These are phyloP conservation scores for Salvelinus alpinus DNA, from an alignment of 2,113 vertebrate genomes.

Conservation along the genomic window DNA sequence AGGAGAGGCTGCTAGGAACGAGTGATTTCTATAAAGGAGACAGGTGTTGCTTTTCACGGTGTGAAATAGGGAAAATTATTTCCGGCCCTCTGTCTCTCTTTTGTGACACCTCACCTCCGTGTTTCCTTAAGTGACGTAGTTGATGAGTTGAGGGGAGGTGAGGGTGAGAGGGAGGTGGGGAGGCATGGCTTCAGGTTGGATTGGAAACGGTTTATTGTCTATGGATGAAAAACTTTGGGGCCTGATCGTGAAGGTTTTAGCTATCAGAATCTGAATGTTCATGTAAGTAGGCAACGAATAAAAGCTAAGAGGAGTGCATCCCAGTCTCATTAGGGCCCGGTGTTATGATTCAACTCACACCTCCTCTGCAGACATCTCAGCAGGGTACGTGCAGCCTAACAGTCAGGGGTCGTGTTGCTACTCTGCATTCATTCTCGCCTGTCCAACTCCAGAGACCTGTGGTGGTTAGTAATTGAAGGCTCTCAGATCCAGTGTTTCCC, in stretches of 20 bases:
- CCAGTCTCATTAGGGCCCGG: slow-evolving; percentile 63
- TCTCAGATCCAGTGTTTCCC: slow-evolving; percentile 47
- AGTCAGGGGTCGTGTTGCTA: slow-evolving; percentile 42
- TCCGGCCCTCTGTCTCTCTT: no score
- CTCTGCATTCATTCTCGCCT: slow-evolving; percentile 8
- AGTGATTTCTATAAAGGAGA: background rate
- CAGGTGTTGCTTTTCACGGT: background rate
- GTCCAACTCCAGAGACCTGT: slow-evolving; percentile 49
- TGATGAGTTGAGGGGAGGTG: background rate
- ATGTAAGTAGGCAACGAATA: slow-evolving; percentile 39
- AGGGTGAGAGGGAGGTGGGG: background rate
- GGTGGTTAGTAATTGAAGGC: slow-evolving; percentile 60
- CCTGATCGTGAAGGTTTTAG: background rate
- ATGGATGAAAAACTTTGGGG: background rate
- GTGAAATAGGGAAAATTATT: no score
- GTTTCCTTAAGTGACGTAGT: no score
- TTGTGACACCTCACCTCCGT: no score
- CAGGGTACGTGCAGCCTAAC: slow-evolving; percentile 42
- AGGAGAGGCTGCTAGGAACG: background rate
- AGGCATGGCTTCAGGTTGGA: background rate
- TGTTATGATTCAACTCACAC: slow-evolving; percentile 68
- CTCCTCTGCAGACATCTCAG: slow-evolving; percentile 30
- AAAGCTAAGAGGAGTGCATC: slow-evolving; percentile 51
- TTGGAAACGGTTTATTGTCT: background rate
- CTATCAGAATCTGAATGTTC: slow-evolving; percentile 52